These are phyloP conservation scores for Stramonita haemastoma DNA, from an alignment of 2,888 invertebrate species.

Conservation along the genomic window DNA sequence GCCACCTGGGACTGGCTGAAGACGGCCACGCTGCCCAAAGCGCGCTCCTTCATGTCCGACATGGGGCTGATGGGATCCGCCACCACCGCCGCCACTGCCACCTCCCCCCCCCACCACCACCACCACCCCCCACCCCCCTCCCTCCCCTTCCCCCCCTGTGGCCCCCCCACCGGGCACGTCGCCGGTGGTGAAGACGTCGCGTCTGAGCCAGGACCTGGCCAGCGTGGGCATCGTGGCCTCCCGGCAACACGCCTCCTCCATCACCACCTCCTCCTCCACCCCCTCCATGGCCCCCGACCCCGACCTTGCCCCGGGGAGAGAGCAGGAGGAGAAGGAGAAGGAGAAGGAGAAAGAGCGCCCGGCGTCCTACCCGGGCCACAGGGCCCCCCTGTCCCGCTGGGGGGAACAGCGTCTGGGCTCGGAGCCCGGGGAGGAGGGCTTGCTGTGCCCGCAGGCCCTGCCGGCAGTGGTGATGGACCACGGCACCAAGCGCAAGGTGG, in stretches of 20 bases:
- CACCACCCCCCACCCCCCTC: neutral
- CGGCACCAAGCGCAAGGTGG: neutral
- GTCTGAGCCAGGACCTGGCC: slow-evolving; percentile 42
- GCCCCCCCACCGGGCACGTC: slow-evolving; percentile 22
- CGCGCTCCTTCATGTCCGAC: slow-evolving; percentile 6
- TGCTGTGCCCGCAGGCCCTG: neutral
- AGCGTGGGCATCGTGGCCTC: slow-evolving; percentile 36
- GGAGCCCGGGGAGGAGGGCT: neutral
- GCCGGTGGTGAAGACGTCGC: slow-evolving; percentile 31
- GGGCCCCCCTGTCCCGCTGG: neutral
- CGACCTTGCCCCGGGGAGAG: neutral
- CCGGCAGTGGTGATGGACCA: slow-evolving; percentile 39
- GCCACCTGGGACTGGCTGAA: slow-evolving; percentile 32
- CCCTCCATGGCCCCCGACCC: neutral
- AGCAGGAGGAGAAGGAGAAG: neutral
- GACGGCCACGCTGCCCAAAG: slow-evolving; percentile 30
- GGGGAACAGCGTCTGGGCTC: neutral
- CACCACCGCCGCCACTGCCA: neutral
- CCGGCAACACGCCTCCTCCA: neutral
- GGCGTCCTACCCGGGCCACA: neutral
- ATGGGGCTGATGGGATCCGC: neutral
- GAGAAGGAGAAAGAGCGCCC: neutral
- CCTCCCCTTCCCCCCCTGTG: neutral
- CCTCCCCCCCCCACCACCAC: neutral
- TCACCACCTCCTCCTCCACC: slow-evolving; percentile 9